These are phyloP conservation scores for Carpatolechia fugitivella DNA, from an alignment of 2,888 invertebrate genomes.

Conservation along the genomic window DNA sequence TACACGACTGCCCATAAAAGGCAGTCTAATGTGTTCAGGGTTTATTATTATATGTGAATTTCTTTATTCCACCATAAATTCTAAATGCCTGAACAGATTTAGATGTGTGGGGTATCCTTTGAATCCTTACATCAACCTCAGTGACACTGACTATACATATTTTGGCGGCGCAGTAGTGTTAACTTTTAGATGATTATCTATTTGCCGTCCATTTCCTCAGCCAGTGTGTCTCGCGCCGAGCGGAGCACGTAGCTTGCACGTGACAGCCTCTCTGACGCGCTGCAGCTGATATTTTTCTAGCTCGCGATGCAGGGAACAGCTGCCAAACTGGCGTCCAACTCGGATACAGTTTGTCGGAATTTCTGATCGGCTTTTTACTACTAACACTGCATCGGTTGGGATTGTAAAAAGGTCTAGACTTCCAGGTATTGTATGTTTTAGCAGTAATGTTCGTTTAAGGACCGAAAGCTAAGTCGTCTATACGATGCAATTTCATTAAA, in stretches of 20 bases:
- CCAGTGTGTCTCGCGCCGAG: conserved; percentile 25
- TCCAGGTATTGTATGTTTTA: neutral
- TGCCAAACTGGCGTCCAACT: conserved; percentile 34
- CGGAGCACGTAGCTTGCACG: conserved; percentile 42
- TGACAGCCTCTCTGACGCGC: conserved; percentile 42
- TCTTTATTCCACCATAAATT: too few relatives aligned
- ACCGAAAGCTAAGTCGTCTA: too few relatives aligned
- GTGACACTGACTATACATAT: too few relatives aligned
- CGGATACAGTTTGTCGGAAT: conserved; percentile 26
- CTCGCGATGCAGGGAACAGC: conserved; percentile 19
- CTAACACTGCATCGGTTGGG: neutral
- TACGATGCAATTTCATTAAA: too few relatives aligned
- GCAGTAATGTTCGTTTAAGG: neutral
- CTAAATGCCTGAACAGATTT: too few relatives aligned
- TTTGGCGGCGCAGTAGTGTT: too few relatives aligned
- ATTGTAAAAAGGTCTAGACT: neutral
- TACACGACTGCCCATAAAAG: too few relatives aligned
- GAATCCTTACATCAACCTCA: too few relatives aligned
- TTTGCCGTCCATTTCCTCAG: neutral
- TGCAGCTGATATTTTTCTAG: conserved; percentile 47
- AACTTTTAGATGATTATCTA: too few relatives aligned
- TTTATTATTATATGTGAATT: too few relatives aligned
- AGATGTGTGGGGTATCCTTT: too few relatives aligned
- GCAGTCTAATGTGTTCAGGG: too few relatives aligned
- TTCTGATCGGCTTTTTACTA: conserved; percentile 23